Conservation (phyloP, 2,113 vertebrate genomes). For the Calonectris borealis region DNA sequence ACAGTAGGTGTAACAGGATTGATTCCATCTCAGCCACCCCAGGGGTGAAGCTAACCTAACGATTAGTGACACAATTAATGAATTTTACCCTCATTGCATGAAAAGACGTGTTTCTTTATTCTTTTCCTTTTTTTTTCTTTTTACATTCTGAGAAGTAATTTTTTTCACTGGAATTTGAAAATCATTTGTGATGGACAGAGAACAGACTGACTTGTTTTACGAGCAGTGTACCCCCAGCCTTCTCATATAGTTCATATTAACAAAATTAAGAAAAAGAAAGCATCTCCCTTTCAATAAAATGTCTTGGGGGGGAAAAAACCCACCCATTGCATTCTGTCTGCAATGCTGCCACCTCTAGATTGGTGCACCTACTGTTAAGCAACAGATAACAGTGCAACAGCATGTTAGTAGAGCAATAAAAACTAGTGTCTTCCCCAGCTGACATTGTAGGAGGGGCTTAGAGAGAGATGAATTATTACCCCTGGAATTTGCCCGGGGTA, state of each 20-base stretch:
- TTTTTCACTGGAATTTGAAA: not conserved
- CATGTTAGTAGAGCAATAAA: not conserved
- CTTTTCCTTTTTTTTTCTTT: not conserved
- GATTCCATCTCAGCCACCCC: not conserved
- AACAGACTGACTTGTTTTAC: not conserved
- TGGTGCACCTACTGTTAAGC: not conserved
- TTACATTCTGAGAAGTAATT: not conserved
- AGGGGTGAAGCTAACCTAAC: not conserved
- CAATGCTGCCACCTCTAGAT: not conserved
- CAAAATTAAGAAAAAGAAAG: not conserved
- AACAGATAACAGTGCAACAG: not conserved
- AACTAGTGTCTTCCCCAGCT: not conserved
- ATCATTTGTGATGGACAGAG: not conserved
- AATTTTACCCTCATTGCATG: not conserved
- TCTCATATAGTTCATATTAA: not conserved
- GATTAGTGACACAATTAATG: not conserved
- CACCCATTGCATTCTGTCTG: not conserved
- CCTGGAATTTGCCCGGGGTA: not conserved
- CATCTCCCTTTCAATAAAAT: not conserved
- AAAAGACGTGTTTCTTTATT: not conserved
- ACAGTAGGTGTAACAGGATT: not conserved
- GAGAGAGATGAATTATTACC: not conserved
- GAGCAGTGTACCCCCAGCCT: not conserved
- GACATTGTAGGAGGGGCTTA: not conserved
- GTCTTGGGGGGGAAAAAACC: fast-evolving